Evolutionary conservation across 2,113 vertebrate species (phyloP).

Genomic region (Sminthopsis crassicaudata): DNA sequence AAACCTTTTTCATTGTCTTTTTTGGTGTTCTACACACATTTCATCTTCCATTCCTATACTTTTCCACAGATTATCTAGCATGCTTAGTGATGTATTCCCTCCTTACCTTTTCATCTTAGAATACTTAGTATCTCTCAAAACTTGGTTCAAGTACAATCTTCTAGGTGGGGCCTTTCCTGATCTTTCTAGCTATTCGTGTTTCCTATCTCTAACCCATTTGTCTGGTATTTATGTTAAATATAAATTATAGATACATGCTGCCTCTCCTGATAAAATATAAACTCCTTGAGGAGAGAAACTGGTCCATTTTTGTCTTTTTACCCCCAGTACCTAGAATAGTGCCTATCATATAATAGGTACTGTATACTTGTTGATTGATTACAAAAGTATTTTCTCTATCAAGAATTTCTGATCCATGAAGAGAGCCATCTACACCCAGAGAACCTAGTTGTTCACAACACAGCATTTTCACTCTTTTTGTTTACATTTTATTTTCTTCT

Average conservation of each 20-base stretch:
- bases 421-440: too few species aligned
- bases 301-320: background rate
- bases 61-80: background rate
- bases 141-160: background rate
- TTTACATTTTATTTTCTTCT: too few species aligned
- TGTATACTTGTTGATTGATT: constrained; percentile 4
- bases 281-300: background rate
- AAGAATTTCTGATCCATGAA: background rate
- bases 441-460: too few species aligned
- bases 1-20: background rate
- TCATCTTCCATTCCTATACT: background rate
- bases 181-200: background rate
- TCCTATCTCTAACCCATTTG: background rate
- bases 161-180: background rate
- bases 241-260: background rate
- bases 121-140: background rate
- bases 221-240: background rate
- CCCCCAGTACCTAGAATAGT: background rate
- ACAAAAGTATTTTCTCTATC: background rate
- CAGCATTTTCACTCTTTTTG: too few species aligned
- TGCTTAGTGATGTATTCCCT: background rate
- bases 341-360: background rate
- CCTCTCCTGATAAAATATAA: background rate
- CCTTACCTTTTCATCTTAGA: background rate
- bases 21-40: background rate